Conservation (phyloP, 1,140 invertebrate genomes). For the Steinernema feltiae region DNA sequence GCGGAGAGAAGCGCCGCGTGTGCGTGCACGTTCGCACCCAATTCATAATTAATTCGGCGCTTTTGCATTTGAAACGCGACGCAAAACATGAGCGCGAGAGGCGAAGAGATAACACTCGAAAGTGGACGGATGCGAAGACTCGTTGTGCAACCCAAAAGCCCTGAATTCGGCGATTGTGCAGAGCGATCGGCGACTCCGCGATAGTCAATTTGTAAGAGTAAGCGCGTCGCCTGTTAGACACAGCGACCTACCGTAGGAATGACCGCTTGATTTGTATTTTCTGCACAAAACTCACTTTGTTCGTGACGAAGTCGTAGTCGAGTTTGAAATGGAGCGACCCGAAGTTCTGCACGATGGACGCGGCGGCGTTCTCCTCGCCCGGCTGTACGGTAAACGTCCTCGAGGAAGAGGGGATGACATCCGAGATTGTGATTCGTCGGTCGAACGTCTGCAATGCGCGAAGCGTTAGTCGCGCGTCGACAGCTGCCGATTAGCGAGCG, state of each 20-base stretch:
- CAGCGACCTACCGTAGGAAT: too few relatives aligned
- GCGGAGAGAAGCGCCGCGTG: too few relatives aligned
- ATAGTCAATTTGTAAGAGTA: too few relatives aligned
- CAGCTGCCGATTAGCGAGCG: neutral
- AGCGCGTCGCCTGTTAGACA: too few relatives aligned
- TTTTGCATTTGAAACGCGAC: slow-evolving; percentile 15
- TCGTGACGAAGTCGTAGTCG: slow-evolving; percentile 98
- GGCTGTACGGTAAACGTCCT: neutral
- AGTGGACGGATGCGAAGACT: too few relatives aligned
- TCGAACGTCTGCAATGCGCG: neutral
- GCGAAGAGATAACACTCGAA: too few relatives aligned
- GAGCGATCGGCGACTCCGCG: too few relatives aligned
- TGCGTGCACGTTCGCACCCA: neutral
- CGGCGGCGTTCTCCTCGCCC: neutral
- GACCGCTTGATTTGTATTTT: neutral
- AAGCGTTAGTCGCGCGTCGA: neutral
- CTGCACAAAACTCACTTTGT: slow-evolving; percentile 66
- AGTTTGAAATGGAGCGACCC: slow-evolving; percentile 62
- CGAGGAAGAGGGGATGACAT: neutral
- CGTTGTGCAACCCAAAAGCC: too few relatives aligned
- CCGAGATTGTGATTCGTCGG: neutral
- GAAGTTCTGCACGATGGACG: slow-evolving; percentile 14
- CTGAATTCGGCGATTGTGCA: too few relatives aligned
- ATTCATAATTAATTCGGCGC: slow-evolving; percentile 16
- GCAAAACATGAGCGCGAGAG: too few relatives aligned